These are phyloP conservation scores for Camelus dromedarius DNA, from an alignment of 2,113 vertebrate species.

Conservation along the genomic window DNA sequence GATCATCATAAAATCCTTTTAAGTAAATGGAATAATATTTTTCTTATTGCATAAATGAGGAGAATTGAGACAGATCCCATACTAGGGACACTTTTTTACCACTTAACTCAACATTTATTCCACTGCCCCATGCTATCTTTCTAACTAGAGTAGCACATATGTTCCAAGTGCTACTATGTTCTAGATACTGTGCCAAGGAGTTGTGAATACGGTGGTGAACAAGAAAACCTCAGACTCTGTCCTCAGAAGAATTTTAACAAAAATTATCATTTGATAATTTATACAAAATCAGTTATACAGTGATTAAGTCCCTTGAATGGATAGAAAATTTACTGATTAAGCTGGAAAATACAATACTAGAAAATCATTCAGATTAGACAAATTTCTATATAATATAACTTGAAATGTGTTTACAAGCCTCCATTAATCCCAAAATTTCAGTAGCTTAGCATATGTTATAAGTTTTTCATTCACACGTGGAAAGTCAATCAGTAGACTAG, in stretches of 20 bases:
- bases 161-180: not conserved
- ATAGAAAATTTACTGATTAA: not conserved
- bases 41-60: slow-evolving; percentile 26
- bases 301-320: not conserved
- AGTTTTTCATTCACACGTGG: not conserved
- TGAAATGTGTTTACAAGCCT: not conserved
- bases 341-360: not conserved
- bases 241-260: not conserved
- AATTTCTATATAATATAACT: slow-evolving; percentile 11
- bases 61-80: not conserved
- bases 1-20: slow-evolving; percentile 3
- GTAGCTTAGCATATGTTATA: not conserved
- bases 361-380: slow-evolving; percentile 20
- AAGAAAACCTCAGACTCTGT: not conserved
- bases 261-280: slow-evolving; percentile 42
- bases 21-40: not conserved
- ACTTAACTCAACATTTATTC: not conserved
- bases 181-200: not conserved
- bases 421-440: not conserved
- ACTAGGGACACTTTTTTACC: not conserved
- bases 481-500: not conserved
- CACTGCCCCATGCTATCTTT: not conserved
- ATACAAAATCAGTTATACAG: not conserved
- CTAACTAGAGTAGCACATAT: not conserved
- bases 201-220: not conserved